Conservation (phyloP, 1,140 invertebrate species). For the Dryas iulia region DNA sequence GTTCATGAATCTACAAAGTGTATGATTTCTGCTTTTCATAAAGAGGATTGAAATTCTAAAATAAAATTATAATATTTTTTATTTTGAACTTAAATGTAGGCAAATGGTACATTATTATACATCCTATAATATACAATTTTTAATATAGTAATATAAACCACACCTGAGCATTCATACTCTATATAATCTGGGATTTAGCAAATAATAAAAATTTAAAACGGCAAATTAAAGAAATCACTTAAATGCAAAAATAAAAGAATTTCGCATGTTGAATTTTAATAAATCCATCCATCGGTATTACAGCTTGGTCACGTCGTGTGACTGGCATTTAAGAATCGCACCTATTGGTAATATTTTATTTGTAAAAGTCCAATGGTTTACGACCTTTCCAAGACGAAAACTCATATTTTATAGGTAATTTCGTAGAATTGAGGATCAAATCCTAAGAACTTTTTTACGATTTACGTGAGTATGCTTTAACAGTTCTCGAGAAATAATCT, state of each 20-base stretch:
- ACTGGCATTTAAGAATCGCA: conserved; percentile 46
- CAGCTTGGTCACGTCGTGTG: conserved; percentile 35
- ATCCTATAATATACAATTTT: too few species aligned
- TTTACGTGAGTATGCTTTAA: conserved; percentile 48
- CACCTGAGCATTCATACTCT: too few species aligned
- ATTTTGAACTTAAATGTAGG: too few species aligned
- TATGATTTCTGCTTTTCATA: too few species aligned
- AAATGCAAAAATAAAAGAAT: conserved; percentile 17
- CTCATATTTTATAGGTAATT: conserved; percentile 65
- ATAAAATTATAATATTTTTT: too few species aligned
- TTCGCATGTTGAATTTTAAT: conserved; percentile 36
- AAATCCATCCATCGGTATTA: conserved; percentile 37
- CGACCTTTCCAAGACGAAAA: conserved; percentile 51
- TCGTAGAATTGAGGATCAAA: conserved; percentile 50
- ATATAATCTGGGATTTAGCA: background rate
- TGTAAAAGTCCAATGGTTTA: conserved; percentile 53
- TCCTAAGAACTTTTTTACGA: conserved; percentile 55
- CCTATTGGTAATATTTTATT: conserved; percentile 34
- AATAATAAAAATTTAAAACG: background rate
- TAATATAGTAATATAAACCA: too few species aligned
- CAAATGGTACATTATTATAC: too few species aligned
- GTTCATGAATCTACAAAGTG: too few species aligned
- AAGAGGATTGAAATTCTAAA: too few species aligned
- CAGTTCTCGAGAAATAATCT: conserved; percentile 35
- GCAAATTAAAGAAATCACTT: background rate